Base-by-base conservation (phyloP, 2,797 vertebrate species). In the Podarcis lilfordi region DNA sequence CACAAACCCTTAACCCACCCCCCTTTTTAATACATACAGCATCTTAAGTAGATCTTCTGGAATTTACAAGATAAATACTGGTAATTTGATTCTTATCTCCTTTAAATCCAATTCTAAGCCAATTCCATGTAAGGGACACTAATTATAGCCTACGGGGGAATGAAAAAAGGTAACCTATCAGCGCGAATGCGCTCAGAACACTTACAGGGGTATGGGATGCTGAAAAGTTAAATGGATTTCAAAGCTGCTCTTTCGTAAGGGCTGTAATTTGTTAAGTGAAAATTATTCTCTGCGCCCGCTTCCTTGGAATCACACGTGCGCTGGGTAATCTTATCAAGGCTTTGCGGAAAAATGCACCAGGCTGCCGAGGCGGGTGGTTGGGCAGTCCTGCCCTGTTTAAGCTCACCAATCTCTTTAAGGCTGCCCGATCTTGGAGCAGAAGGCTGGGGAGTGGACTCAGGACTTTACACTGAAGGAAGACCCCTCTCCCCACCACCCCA, bases 1-100 rank as follows among this genome's bases (percentile, higher is more conserved):
- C 61, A 64, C 61, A 64, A 43, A 43, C 61, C 50, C 50, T 55
- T 55, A 55, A 55, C 50, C 50, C 45, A 0, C 45, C 11, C 13
- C 50, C 50, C 86, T 94, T 89, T 95, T 84, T 94, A 55, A 55
- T 96, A 91, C 96, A 96, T 97, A 96, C 96, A 94, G 90, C 93
- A 95, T 94, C 94, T 97, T 97, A 95, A 89, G 95, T 94, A 97
- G 96, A 96, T 97, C 96, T 97, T 97, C 94, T 94, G 95, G 97
- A 97, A 97, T 97, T 97, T 97, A 97, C 97, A 97, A 96, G 97
- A 97, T 97, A 97, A 97, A 97, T 97, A 96, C 96, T 97, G 94
- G 96, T 96, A 97, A 96, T 96, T 96, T 97, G 96, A 97, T 97
- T 97, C 96, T 96, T 97, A 97, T 97, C 96, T 97, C 95, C 96